Percentiles rank a stretch among this genome's conserved stretches.
phyloP scores from a whole-genome alignment of 2,113 vertebrate species.

The Loxodonta africana region DNA sequence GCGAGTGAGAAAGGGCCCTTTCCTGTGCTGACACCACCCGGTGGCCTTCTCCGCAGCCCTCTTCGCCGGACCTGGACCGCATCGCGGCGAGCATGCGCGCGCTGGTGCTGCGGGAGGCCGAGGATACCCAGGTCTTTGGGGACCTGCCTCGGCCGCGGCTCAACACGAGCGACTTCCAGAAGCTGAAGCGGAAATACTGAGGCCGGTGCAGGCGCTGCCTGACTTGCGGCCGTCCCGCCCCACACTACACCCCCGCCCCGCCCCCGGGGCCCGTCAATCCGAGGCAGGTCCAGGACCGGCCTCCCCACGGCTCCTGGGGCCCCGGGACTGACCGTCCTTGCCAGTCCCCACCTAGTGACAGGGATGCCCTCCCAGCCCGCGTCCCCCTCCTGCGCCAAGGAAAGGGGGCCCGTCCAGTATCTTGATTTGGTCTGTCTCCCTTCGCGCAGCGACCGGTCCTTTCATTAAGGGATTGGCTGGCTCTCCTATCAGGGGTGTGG shows the following conservation, averaged over 20 bases:
- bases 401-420: neutral
- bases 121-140: constrained; percentile 95
- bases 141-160: constrained; percentile 95
- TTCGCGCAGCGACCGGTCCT: neutral
- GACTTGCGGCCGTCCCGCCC: neutral
- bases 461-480: neutral
- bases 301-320: neutral
- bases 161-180: constrained; percentile 95
- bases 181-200: constrained; percentile 88
- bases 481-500: neutral
- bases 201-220: neutral
- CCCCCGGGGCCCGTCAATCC: neutral
- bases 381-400: neutral
- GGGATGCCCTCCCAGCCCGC: neutral
- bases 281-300: neutral
- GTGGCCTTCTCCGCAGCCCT: constrained; percentile 85
- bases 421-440: neutral
- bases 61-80: constrained; percentile 94
- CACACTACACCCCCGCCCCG: constrained; percentile 48
- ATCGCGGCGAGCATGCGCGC: constrained; percentile 97
- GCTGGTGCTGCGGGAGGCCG: constrained; percentile 92
- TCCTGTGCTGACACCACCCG: neutral
- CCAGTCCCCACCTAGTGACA: neutral
- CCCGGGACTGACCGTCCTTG: neutral
- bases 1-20: fast-evolving